These are phyloP conservation scores for Cephus pygmeus DNA, from an alignment of 2,888 invertebrate species.

Conservation along the genomic window DNA sequence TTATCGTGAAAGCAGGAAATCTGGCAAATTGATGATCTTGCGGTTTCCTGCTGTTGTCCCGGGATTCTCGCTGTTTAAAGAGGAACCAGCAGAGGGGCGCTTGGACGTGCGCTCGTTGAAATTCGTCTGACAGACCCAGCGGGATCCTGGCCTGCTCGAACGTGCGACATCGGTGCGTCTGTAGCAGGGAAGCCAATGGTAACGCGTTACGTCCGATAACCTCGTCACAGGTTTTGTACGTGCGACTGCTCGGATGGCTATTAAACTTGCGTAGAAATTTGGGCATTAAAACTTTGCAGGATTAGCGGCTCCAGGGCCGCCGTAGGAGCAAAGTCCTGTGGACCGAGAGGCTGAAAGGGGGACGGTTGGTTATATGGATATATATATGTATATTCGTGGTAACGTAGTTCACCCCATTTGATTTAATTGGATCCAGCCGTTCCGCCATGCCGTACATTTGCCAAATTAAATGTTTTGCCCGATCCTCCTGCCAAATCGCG, in stretches of 20 bases:
- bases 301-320: background rate
- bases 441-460: constrained; percentile 15
- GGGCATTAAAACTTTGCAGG: background rate
- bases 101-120: background rate
- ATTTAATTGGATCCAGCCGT: constrained; percentile 22
- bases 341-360: background rate
- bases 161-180: background rate
- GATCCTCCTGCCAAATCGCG: background rate
- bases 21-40: background rate
- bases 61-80: background rate
- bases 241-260: background rate
- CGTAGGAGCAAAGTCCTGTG: background rate
- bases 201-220: too few relatives aligned
- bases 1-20: background rate
- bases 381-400: constrained; percentile 1
- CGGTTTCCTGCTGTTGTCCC: background rate
- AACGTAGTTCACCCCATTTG: constrained; percentile 20
- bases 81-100: background rate
- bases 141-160: background rate
- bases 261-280: background rate
- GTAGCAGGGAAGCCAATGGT: background rate
- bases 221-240: too few relatives aligned
- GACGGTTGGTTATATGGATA: background rate
- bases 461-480: constrained; percentile 19
- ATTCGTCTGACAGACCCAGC: background rate